Evolutionary conservation across 2,888 invertebrate genomes (phyloP).

Genomic region (Deroplatys truncata): DNA sequence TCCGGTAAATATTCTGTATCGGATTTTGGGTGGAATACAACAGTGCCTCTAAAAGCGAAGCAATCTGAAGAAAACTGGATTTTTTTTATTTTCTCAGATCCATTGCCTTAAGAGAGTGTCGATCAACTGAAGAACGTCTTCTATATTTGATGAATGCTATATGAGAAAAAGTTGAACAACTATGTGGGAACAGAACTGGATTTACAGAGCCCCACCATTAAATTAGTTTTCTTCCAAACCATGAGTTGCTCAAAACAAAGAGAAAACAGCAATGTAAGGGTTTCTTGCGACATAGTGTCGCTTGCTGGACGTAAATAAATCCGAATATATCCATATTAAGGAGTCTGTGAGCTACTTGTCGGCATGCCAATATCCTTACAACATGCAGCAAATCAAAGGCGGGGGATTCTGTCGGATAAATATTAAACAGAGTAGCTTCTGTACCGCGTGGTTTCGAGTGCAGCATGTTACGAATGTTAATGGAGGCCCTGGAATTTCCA

Average conservation of each 20-base stretch:
- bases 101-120: too few relatives aligned
- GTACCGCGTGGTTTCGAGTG: background rate
- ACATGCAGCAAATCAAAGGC: background rate
- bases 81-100: too few relatives aligned
- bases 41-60: too few relatives aligned
- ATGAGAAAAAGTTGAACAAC: background rate
- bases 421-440: background rate
- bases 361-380: background rate
- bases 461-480: background rate
- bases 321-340: background rate
- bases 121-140: background rate
- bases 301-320: background rate
- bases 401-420: background rate
- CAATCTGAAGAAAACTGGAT: too few relatives aligned
- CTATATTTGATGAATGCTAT: background rate
- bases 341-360: background rate
- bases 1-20: too few relatives aligned
- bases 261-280: background rate
- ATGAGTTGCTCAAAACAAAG: background rate
- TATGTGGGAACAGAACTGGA: background rate
- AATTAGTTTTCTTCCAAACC: background rate
- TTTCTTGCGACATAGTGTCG: background rate
- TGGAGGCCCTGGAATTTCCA: background rate
- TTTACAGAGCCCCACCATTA: background rate
- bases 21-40: too few relatives aligned